Evolutionary conservation across 2,888 invertebrate species (phyloP).

Genomic region (Nomada fabriciana): DNA sequence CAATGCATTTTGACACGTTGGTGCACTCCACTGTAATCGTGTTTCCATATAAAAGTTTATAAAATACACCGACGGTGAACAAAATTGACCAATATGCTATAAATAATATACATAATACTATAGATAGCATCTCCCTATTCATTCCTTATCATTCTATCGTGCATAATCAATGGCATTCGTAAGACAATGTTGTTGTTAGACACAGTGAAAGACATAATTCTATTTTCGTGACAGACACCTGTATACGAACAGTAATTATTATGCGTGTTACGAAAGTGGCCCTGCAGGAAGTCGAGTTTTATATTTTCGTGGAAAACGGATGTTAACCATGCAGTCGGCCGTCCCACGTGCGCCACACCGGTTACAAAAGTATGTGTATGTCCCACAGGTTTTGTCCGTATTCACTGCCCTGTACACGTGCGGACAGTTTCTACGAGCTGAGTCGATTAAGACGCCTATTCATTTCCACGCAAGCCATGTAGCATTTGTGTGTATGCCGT

Average conservation of each 20-base stretch:
- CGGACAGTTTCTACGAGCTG: slow-evolving; percentile 28
- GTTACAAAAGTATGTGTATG: background rate
- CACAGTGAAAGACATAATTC: no score
- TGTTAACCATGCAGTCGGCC: slow-evolving; percentile 13
- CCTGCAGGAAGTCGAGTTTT: slow-evolving; percentile 30
- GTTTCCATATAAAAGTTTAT: background rate
- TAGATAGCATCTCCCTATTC: no score
- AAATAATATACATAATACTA: no score
- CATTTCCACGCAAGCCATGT: slow-evolving; percentile 22
- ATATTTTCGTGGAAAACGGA: slow-evolving; percentile 37
- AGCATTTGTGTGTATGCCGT: background rate
- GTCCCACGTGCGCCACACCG: slow-evolving; percentile 41
- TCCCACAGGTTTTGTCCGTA: slow-evolving; percentile 27
- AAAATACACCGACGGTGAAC: background rate
- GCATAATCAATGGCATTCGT: no score
- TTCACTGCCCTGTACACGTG: slow-evolving; percentile 33
- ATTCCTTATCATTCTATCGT: no score
- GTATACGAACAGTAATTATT: background rate
- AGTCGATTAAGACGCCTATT: slow-evolving; percentile 37
- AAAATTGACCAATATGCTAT: no score
- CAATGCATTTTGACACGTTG: slow-evolving; percentile 11
- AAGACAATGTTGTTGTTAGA: no score
- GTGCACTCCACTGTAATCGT: background rate
- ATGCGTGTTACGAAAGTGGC: slow-evolving; percentile 5
- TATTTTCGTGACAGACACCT: no score